Evolutionary conservation across 2,113 vertebrate species (phyloP), one percentile per base, ranked within the genome.

Genomic region (Macquaria australasica): DNA sequence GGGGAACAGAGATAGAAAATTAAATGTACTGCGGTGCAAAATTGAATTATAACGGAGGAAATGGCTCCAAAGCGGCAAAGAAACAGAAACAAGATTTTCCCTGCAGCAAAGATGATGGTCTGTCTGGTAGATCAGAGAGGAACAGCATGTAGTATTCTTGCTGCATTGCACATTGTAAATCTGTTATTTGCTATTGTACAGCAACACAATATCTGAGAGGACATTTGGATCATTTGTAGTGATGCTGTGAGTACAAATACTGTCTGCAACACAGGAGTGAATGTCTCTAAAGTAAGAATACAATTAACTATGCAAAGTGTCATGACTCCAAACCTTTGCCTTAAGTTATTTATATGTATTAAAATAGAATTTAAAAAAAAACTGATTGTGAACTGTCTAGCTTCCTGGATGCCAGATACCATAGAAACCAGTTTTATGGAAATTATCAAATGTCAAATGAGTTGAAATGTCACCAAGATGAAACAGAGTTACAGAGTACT

Each of bases 41-140:
- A 85, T 69, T 45, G 3, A 85, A 64, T 84, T 51, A 73, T 34
- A 75, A 67, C 63, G 48, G 18, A 79, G 59, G 43, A 79, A 89
- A 84, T 67, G 50, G 37, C 45, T 60, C 23, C 60, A 10, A 53
- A 43, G 58, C 63, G 20, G 25, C 63, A 74, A 76, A 41, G 25
- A 31, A 15, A 64, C 12, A 37, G 23, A 81, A 55, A 50, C 39
- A 51, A 15, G 3, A 62, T 55, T 66, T 62, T 75, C 50, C 50
- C 48, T 14, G 31, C 43, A 31, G 55, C 34, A 48, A 43, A 16
- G 3, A 71, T 48, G 34, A 71, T 20, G 63, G 8, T 16, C 45
- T 70, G 55, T 63, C 23, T 58, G 28, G 14, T 8, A 25, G 21
- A 70, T 70, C 28, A 28, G 9, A 55, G 28, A 64, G n/a, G 28